Evolutionary conservation across 2,888 invertebrate species (phyloP), one percentile per base, ranked within the genome.

Genomic region (Epicampocera succincta): DNA sequence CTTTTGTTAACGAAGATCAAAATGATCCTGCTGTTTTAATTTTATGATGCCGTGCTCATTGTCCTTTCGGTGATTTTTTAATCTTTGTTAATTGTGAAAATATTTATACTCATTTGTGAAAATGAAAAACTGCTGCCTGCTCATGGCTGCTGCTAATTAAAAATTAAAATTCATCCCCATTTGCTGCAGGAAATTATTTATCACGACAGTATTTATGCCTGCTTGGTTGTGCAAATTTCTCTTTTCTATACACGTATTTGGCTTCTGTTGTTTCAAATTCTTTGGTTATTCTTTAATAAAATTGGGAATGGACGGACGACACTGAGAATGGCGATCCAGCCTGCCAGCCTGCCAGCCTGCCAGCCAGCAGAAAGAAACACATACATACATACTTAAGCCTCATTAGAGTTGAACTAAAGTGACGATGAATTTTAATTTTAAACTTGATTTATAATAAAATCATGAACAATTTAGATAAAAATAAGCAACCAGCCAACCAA

Each of bases 61-160:
- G 82, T 78, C 56, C 54, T 75, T 61, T 58, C 65, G 44, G 75
- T 75, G 78, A 82, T 82, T 85, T 87, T 88, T 88, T 87, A 89
- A 89, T 88, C 87, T 88, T 85, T 84, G 88, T 89, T 89, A 89
- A 89, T 89, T 89, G 89, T 89, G 83, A 89, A 89, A 89, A 89
- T 89, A 89, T 89, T 89, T 89, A 89, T 88, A 88, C 87, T 88
- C 88, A 89, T 89, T 89, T 89, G 87, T 86, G 89, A 74, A 71
- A 42, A 40, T 76, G 66, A 12, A 29, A 54, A 44, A 60, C 61
- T 33, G 54, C 63, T 72, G 33, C 50, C n/a, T 52, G 25, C 29
- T 74, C 48, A 66, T 42, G 58, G 69, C 69, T 71, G 46, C 46
- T 60, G 82, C 82, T 82, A 82, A 82, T 82, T 82, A 82, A 82